These are phyloP conservation scores for Monopterus albus DNA, from an alignment of 2,113 vertebrate genomes.

Conservation along the genomic window DNA sequence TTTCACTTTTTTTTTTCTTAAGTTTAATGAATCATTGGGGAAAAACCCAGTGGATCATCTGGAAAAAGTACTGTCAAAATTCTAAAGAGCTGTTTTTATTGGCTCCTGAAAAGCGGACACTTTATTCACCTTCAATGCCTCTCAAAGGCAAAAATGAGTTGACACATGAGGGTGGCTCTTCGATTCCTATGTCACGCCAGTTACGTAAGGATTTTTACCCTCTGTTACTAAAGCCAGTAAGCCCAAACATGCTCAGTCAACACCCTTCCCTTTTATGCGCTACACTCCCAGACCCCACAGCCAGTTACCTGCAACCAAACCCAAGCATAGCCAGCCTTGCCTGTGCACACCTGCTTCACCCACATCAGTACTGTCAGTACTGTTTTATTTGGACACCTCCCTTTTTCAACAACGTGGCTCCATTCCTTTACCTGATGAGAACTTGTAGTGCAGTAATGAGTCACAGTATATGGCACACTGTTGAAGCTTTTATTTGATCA, in stretches of 20 bases:
- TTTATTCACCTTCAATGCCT: too few species aligned
- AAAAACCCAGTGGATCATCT: neutral
- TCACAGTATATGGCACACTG: neutral
- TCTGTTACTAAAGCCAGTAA: neutral
- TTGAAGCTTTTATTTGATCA: neutral
- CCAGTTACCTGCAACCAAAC: slow-evolving; percentile 6
- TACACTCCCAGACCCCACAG: slow-evolving; percentile 14
- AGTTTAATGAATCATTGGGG: neutral
- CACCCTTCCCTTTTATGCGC: neutral
- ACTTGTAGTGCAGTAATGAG: slow-evolving; percentile 8
- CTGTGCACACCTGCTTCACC: slow-evolving; percentile 8
- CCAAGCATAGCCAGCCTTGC: slow-evolving; percentile 4
- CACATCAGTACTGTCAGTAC: neutral
- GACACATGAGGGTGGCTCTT: neutral
- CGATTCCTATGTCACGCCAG: neutral
- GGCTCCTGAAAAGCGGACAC: too few species aligned
- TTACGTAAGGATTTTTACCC: slow-evolving; percentile 15
- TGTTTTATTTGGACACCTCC: slow-evolving; percentile 51
- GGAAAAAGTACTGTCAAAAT: too few species aligned
- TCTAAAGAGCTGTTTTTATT: too few species aligned
- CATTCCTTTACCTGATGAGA: slow-evolving; percentile 22
- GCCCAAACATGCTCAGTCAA: slow-evolving; percentile 18
- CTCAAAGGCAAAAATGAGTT: neutral
- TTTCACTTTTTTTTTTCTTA: too few species aligned
- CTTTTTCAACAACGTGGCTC: slow-evolving; percentile 59